Percentiles rank a stretch among this genome's conserved stretches.
phyloP scores from a whole-genome alignment of 2,797 vertebrate genomes.

The Falco cherrug region DNA sequence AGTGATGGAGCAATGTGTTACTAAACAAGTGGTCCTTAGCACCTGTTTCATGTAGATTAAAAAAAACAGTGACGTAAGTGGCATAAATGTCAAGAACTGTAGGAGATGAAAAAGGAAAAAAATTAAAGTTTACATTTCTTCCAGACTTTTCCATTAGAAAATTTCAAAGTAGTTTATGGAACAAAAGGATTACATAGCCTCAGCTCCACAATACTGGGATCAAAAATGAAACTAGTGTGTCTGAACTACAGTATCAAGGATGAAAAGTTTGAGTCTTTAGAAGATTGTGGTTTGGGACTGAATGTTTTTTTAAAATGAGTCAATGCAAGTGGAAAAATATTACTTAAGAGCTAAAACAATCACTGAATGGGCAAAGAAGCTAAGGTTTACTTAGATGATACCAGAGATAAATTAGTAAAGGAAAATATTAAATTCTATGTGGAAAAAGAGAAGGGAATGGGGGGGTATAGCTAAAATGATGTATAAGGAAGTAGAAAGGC shows the following conservation, averaged over 20 bases:
- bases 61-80: accelerated
- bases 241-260: not conserved
- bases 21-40: not conserved
- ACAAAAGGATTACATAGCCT: not conserved
- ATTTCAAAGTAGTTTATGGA: not conserved
- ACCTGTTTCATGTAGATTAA: not conserved
- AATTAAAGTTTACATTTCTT: not conserved
- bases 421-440: not conserved
- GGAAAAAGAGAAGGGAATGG: not conserved
- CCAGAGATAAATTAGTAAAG: slow-evolving; percentile 2
- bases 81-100: not conserved
- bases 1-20: not conserved
- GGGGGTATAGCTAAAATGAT: not conserved
- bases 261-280: not conserved
- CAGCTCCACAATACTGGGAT: not conserved
- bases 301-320: not conserved
- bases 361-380: not conserved
- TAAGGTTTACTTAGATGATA: slow-evolving; percentile 1
- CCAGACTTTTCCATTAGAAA: not conserved
- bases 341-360: not conserved
- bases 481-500: not conserved
- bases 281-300: slow-evolving; percentile 22
- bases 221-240: not conserved
- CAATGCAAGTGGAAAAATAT: not conserved
- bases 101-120: not conserved